Evolutionary conservation across 1,140 invertebrate species (phyloP).

Genomic region (Drosophila bocki): DNA sequence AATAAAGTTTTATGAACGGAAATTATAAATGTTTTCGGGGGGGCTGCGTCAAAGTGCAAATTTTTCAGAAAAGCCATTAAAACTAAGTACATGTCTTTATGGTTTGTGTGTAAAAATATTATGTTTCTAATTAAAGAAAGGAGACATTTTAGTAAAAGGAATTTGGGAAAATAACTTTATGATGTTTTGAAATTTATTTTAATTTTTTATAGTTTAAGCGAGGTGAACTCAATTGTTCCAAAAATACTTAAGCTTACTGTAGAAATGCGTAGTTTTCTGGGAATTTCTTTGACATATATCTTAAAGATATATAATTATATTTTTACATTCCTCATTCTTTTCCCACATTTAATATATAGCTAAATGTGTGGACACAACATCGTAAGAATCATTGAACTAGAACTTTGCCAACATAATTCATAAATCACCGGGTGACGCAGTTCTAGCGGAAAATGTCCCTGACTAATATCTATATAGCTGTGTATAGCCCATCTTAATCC

Average conservation of each 20-base stretch:
- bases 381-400: constrained; percentile 35
- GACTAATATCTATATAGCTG: constrained; percentile 39
- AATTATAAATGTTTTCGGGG: constrained; percentile 28
- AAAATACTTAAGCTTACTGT: not conserved
- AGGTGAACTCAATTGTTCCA: not conserved
- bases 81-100: constrained; percentile 8
- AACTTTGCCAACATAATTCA: constrained; percentile 23
- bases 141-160: not conserved
- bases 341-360: no score
- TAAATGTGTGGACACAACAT: not conserved
- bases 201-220: not conserved
- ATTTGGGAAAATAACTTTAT: not conserved
- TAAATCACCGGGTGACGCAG: constrained; percentile 52
- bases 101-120: not conserved
- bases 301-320: not conserved
- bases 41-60: constrained; percentile 8
- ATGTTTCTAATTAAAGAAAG: not conserved
- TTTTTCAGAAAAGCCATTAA: constrained; percentile 1
- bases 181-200: not conserved
- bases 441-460: constrained; percentile 38
- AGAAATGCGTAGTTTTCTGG: not conserved
- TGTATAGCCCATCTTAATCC: constrained; percentile 49
- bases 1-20: constrained; percentile 32
- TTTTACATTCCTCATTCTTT: not conserved
- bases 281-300: not conserved